Evolutionary conservation across 2,888 invertebrate species (phyloP), one percentile per base, ranked within the genome.

Genomic region (Tenthredo notha): DNA sequence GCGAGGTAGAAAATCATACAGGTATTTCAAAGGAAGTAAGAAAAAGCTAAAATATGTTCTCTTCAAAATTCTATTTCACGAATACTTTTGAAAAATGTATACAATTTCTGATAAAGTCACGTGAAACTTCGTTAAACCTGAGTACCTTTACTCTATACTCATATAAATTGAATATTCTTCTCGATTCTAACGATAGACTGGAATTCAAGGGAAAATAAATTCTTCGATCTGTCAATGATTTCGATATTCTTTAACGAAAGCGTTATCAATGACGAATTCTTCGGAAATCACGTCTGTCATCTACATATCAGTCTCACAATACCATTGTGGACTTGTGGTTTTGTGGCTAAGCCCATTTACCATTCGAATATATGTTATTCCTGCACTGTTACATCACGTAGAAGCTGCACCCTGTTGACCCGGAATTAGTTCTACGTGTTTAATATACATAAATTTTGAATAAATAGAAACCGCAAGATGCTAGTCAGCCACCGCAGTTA

Each of bases 401-500:
- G 77, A 77, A 77, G 25, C 54, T 33, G 77, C 33, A 54, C 18
- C 29, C 29, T 33, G 77, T 54, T 77, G 47, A 54, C 54, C 50
- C 33, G 77, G 54, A 77, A 77, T 54, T 33, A 77, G 29, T 15
- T 77, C 54, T 54, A 50, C 4, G n/a, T 33, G 25, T 29, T n/a
- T 61, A 61, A 25, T 61, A 25, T 25, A 61, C 21, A 7, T 12
- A 50, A 33, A 77, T 77, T 77, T 29, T 7, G 29, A 9, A 50
- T 33, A 33, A 77, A 50, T 5, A 54, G 77, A 77, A 77, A 29
- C 50, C 77, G 33, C 50, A 33, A 29, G 77, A 54, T 77, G 25
- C 29, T 54, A 40, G 75, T 29, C 50, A 21, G 75, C 50, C 33
- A 33, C 29, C 50, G 29, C 54, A 25, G 29, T 7, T 29, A 18